A percentile compares a stretch with the other conserved stretches of the same genome.
These are phyloP conservation scores for Thecocarcelia acutangulata DNA, from an alignment of 2,888 invertebrate species.

Conservation along the genomic window DNA sequence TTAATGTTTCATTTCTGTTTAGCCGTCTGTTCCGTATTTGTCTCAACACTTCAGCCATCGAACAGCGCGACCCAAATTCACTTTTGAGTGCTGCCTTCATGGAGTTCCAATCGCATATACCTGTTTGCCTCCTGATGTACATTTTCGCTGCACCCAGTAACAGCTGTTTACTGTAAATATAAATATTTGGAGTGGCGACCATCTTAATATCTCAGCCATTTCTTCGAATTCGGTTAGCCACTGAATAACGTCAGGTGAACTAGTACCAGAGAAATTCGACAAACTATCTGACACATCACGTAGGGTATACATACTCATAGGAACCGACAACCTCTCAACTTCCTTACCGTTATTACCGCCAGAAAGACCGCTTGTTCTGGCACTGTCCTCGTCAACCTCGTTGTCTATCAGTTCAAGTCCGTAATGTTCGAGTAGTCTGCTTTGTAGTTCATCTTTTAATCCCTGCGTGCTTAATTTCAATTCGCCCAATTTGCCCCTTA, in stretches of 20 bases:
- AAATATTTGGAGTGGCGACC: not conserved
- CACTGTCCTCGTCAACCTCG: not conserved
- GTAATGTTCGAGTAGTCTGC: constrained; percentile 7
- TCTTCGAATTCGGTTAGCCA: constrained; percentile 15
- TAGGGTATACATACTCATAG: constrained; percentile 15
- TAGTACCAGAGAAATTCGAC: constrained; percentile 1
- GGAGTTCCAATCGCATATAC: constrained; percentile 36
- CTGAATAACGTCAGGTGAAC: constrained; percentile 9
- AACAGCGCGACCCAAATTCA: constrained; percentile 28
- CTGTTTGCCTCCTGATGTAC: constrained; percentile 30
- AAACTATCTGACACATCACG: constrained; percentile 37
- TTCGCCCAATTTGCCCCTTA: no score
- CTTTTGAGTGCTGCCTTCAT: constrained; percentile 23
- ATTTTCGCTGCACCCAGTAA: constrained; percentile 43
- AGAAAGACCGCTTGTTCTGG: not conserved
- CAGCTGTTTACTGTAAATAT: constrained; percentile 43
- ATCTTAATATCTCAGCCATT: not conserved
- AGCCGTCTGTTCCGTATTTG: constrained; percentile 13
- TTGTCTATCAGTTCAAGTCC: not conserved
- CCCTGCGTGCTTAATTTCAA: no score
- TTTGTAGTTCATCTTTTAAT: not conserved
- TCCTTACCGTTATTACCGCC: not conserved
- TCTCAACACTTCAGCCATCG: constrained; percentile 2
- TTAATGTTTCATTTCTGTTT: constrained; percentile 36
- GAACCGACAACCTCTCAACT: not conserved